phyloP scores from a whole-genome alignment of 2,888 invertebrate species.

The Tuta absoluta region DNA sequence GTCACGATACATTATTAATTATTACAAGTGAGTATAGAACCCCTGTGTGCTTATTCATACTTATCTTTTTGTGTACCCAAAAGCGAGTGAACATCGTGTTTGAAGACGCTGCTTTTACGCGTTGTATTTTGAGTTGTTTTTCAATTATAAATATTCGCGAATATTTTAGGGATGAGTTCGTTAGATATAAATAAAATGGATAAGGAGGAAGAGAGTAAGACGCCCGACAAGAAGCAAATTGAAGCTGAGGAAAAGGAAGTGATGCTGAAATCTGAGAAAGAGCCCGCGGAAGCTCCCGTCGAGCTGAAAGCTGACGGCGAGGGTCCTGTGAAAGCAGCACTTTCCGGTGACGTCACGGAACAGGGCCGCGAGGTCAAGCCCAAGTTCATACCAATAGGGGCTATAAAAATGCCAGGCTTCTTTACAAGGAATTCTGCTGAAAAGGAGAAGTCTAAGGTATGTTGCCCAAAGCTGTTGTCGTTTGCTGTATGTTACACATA shows the following conservation, averaged over 20 bases:
- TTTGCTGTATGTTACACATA: too few relatives aligned
- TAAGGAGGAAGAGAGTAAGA: slow-evolving; percentile 65
- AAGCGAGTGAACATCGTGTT: neutral
- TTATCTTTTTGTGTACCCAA: neutral
- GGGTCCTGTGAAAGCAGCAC: slow-evolving; percentile 74
- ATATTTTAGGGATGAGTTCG: slow-evolving; percentile 55
- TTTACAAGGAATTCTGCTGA: slow-evolving; percentile 89
- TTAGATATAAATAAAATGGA: slow-evolving; percentile 68
- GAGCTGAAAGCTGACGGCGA: slow-evolving; percentile 73
- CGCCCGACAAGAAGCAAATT: slow-evolving; percentile 84
- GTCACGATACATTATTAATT: slow-evolving; percentile 17
- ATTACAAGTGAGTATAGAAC: slow-evolving; percentile 15
- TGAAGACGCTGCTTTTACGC: neutral
- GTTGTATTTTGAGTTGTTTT: neutral
- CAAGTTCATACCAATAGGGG: slow-evolving; percentile 92
- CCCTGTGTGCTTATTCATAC: neutral
- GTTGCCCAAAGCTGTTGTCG: too few relatives aligned
- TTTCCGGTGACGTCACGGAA: slow-evolving; percentile 80
- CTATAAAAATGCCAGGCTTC: slow-evolving; percentile 93
- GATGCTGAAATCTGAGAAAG: slow-evolving; percentile 82
- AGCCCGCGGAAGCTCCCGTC: slow-evolving; percentile 68
- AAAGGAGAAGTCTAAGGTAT: slow-evolving; percentile 86
- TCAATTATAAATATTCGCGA: neutral
- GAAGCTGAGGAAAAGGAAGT: slow-evolving; percentile 84
- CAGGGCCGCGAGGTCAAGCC: slow-evolving; percentile 89